Evolutionary conservation across 37 sponge, comb jelly and placozoan species (phyloP).

Genomic region (Cladorhizidae sp.): DNA sequence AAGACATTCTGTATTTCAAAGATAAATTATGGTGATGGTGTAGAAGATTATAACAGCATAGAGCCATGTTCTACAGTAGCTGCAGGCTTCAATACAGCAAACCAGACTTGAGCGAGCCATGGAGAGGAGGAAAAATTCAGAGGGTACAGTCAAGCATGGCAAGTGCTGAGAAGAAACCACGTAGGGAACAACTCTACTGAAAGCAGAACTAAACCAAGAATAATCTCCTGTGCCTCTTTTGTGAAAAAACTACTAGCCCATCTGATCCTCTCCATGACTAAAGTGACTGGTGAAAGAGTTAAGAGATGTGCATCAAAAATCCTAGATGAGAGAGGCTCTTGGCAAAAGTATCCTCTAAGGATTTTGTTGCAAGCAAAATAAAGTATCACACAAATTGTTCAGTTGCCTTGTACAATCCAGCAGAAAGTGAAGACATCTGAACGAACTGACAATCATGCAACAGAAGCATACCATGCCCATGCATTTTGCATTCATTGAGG

Average conservation of each 20-base stretch:
- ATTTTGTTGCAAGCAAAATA: too few species aligned
- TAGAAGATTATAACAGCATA: not conserved
- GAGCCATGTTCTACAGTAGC: not conserved
- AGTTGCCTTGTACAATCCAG: not conserved
- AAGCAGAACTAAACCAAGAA: too few species aligned
- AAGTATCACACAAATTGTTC: not conserved
- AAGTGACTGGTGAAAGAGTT: too few species aligned
- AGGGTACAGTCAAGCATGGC: not conserved
- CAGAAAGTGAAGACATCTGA: not conserved
- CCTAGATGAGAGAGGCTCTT: not conserved
- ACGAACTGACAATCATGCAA: not conserved
- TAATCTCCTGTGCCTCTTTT: not conserved
- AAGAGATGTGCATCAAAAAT: not conserved
- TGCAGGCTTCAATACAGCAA: slow-evolving; percentile 2
- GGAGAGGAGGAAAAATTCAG: not conserved
- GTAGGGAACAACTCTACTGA: too few species aligned
- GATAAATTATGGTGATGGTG: not conserved
- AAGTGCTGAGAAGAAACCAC: too few species aligned
- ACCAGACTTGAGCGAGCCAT: not conserved
- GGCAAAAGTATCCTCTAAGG: not conserved
- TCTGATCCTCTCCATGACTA: not conserved
- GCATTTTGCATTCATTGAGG: too few species aligned
- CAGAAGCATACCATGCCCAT: not conserved
- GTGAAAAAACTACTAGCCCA: not conserved
- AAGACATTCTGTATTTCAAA: not conserved